A percentile compares a stretch with the other conserved stretches of the same genome.
These are phyloP conservation scores for Geococcyx californianus DNA, from an alignment of 2,113 vertebrate genomes.

Conservation along the genomic window DNA sequence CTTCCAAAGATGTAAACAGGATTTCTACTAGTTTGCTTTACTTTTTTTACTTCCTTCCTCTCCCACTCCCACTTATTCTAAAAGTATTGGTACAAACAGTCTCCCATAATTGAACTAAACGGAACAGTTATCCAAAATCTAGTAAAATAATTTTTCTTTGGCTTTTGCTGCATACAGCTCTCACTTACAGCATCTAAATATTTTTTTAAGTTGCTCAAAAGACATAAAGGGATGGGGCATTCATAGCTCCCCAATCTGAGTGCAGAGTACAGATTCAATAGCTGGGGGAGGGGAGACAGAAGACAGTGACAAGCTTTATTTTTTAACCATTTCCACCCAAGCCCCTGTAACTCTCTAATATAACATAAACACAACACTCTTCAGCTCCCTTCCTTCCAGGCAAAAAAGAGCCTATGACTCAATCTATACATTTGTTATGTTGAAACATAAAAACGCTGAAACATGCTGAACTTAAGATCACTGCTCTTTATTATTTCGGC, in stretches of 20 bases:
- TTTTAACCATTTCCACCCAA: background rate
- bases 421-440: background rate
- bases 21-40: background rate
- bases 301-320: background rate
- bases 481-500: background rate
- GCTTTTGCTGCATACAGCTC: background rate
- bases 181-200: background rate
- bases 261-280: background rate
- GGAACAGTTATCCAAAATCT: background rate
- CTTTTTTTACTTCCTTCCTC: background rate
- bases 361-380: background rate
- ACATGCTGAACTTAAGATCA: background rate
- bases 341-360: rapidly evolving
- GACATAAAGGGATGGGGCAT: background rate
- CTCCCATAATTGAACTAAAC: background rate
- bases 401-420: background rate
- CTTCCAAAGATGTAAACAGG: background rate
- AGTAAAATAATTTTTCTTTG: background rate
- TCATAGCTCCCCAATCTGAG: background rate
- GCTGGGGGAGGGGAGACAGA: rapidly evolving
- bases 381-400: background rate
- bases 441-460: background rate
- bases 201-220: background rate
- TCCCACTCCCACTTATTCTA: background rate
- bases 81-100: background rate